Conservation (phyloP, 2,113 vertebrate species). For the Burhinus bistriatus region DNA sequence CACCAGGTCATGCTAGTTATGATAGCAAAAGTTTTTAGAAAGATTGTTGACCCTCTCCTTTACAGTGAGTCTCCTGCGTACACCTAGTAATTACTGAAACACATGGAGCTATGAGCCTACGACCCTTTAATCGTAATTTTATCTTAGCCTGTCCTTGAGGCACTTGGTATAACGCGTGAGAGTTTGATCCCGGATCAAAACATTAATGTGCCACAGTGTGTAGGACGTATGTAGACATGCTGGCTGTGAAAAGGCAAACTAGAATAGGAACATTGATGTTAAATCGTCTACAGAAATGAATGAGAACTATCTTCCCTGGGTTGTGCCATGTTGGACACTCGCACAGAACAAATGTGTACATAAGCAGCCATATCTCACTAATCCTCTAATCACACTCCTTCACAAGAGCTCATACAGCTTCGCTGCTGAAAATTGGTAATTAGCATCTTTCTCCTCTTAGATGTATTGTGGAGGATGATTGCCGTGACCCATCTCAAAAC, state of each 20-base stretch:
- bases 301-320: background rate
- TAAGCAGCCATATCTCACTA: background rate
- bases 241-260: background rate
- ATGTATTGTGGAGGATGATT: background rate
- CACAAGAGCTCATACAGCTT: background rate
- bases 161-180: background rate
- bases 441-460: background rate
- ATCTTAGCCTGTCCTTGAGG: background rate
- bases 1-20: background rate
- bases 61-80: background rate
- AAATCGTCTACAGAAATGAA: background rate
- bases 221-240: background rate
- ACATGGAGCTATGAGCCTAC: background rate
- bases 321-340: background rate
- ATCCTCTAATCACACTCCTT: background rate
- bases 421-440: constrained; percentile 31
- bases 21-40: background rate
- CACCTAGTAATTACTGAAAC: background rate
- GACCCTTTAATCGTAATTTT: background rate
- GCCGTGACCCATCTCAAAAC: background rate
- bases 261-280: background rate
- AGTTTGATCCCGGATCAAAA: background rate
- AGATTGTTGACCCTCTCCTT: background rate
- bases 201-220: background rate
- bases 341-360: background rate